Base-by-base conservation (phyloP, 1,140 invertebrate species). In the Dinothrombium tinctorium region DNA sequence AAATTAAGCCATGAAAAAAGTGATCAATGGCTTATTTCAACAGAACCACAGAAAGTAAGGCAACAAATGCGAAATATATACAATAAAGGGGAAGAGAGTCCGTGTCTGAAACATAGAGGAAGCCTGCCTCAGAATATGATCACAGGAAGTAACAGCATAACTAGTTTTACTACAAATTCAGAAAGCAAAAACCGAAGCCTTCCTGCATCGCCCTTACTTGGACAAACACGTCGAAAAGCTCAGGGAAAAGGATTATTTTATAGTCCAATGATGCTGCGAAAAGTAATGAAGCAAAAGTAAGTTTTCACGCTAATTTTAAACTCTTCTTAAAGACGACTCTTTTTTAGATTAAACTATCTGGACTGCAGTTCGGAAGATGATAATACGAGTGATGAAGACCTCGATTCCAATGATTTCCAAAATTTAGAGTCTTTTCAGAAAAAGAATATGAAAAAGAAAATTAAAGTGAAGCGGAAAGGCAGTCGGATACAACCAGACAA, bases 381-480 rank as follows among this genome's bases (percentile, higher is more conserved):
- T n/a, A 39, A 38, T 14, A 41, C 35, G 1, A 44, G 36, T 11
- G 45, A 46, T 22, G 45, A 46, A 8, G 45, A 46, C 12, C 32
- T 38, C 8, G 19, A 37, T 15, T 33, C 37, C 6, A 69, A 70
- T 43, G 76, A 74, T 58, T 89, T 82, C 54, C 70, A 72, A 44
- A 78, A 90, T 58, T 64, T 90, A 41, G 83, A 92, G 62, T 83
- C 76, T 36, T 89, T 90, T 57, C 86, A 92, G 56, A 90, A 90
- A 61, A 77, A 80, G 28, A 83, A 89, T 53, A 66, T 90, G 24
- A 69, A 79, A 49, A 83, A 90, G 32, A 47, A 54, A 45, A 32
- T 53, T 15, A 52, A 54, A 32, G 22, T 26, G 26, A 51, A 54
- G 40, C 39, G 45, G 11, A 20, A 47, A 22, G 41, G 46, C 43